phyloP scores from a whole-genome alignment of 1,140 invertebrate species.

The Protaetia brevitarsis region DNA sequence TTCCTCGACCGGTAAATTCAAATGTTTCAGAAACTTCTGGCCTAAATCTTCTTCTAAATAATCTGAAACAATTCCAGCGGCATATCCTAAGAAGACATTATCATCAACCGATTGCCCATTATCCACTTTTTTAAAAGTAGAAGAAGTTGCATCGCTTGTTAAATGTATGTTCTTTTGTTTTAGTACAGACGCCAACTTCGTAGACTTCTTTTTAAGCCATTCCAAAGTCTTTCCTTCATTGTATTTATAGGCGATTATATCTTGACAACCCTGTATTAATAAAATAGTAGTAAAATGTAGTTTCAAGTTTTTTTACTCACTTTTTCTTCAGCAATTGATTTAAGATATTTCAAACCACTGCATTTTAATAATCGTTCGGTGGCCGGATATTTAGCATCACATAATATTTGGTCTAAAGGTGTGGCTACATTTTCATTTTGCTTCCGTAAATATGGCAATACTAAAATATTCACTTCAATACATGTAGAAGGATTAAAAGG shows the following conservation, averaged over 20 bases:
- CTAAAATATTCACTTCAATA: constrained; percentile 44
- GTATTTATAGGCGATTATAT: constrained; percentile 72
- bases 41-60: constrained; percentile 65
- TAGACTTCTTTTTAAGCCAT: constrained; percentile 70
- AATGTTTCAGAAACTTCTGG: constrained; percentile 57
- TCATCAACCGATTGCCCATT: constrained; percentile 41
- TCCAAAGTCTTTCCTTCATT: constrained; percentile 70
- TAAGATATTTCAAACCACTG: constrained; percentile 53
- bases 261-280: constrained; percentile 46
- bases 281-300: not conserved
- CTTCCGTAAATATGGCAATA: constrained; percentile 57
- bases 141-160: constrained; percentile 60
- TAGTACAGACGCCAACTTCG: constrained; percentile 60
- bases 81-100: constrained; percentile 66
- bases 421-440: constrained; percentile 58
- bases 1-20: constrained; percentile 61
- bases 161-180: constrained; percentile 70
- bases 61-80: constrained; percentile 66
- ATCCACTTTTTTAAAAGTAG: constrained; percentile 60
- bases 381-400: constrained; percentile 60
- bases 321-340: constrained; percentile 64
- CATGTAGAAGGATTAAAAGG: not conserved
- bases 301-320: constrained; percentile 42
- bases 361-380: constrained; percentile 52
- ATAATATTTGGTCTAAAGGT: constrained; percentile 68